Evolutionary conservation across 2,113 vertebrate species (phyloP).

Genomic region (Dasypus novemcinctus): DNA sequence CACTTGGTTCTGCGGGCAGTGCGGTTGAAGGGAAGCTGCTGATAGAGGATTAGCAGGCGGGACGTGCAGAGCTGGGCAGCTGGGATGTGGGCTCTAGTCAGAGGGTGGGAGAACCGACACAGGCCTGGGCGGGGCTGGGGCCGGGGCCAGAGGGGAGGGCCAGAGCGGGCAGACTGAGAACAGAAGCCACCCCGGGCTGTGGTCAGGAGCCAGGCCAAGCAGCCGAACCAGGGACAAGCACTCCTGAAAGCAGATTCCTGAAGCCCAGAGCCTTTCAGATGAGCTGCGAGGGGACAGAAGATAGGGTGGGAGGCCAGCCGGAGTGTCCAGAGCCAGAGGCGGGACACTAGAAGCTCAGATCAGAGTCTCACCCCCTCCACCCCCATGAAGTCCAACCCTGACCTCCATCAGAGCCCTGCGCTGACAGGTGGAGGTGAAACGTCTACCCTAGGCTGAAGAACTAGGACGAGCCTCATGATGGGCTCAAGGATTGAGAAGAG

Average conservation of each 20-base stretch:
- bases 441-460: not conserved
- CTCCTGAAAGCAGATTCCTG: not conserved
- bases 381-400: not conserved
- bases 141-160: not conserved
- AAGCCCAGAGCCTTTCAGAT: not conserved
- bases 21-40: conserved; percentile 47
- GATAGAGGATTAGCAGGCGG: conserved; percentile 41
- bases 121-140: not conserved
- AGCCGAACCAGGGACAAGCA: not conserved
- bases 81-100: not conserved
- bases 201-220: not conserved
- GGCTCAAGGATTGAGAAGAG: not conserved
- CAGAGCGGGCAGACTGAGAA: not conserved
- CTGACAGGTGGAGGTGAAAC: not conserved
- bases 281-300: not conserved
- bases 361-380: not conserved
- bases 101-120: not conserved
- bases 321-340: not conserved
- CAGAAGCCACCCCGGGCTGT: not conserved
- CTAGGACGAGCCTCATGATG: not conserved
- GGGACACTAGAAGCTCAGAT: not conserved
- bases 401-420: not conserved
- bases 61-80: not conserved
- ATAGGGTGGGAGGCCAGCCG: not conserved
- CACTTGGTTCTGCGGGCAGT: conserved; percentile 69